Conservation (phyloP, 2,888 invertebrate genomes). For the Microctonus brassicae region DNA sequence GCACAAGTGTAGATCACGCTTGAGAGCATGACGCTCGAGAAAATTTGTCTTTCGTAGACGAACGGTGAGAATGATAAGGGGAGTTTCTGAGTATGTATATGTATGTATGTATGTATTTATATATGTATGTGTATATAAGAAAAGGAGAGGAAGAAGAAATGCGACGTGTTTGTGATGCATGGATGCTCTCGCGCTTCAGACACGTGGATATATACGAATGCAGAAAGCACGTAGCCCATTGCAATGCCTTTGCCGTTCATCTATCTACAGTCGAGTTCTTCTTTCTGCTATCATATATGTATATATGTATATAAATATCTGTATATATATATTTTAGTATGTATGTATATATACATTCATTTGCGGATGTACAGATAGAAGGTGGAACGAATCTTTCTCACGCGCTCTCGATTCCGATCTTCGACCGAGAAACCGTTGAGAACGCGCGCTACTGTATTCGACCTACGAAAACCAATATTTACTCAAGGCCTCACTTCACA, state of each 20-base stretch:
- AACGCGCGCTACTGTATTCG: conserved; percentile 34
- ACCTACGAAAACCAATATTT: conserved; percentile 57
- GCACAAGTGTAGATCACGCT: conserved; percentile 35
- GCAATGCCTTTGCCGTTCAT: conserved; percentile 38
- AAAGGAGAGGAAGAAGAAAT: conserved; percentile 13
- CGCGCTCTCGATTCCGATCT: conserved; percentile 27
- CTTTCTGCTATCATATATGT: conserved; percentile 31
- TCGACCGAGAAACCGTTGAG: neutral
- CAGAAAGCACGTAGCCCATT: conserved; percentile 46
- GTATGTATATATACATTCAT: neutral
- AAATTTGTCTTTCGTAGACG: conserved; percentile 36
- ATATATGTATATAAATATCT: too few relatives aligned
- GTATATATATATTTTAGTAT: neutral
- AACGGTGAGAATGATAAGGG: conserved; percentile 13
- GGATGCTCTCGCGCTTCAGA: conserved; percentile 48
- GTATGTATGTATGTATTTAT: too few relatives aligned
- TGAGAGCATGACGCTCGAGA: conserved; percentile 33
- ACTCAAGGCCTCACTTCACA: conserved; percentile 47
- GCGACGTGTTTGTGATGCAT: conserved; percentile 52
- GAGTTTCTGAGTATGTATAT: too few relatives aligned
- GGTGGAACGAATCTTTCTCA: conserved; percentile 28
- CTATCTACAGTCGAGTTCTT: conserved; percentile 30
- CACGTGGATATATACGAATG: conserved; percentile 30
- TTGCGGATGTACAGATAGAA: neutral
- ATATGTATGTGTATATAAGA: too few relatives aligned